Conservation (phyloP, 2,797 vertebrate genomes). For the Mormyrops attenuatus region DNA sequence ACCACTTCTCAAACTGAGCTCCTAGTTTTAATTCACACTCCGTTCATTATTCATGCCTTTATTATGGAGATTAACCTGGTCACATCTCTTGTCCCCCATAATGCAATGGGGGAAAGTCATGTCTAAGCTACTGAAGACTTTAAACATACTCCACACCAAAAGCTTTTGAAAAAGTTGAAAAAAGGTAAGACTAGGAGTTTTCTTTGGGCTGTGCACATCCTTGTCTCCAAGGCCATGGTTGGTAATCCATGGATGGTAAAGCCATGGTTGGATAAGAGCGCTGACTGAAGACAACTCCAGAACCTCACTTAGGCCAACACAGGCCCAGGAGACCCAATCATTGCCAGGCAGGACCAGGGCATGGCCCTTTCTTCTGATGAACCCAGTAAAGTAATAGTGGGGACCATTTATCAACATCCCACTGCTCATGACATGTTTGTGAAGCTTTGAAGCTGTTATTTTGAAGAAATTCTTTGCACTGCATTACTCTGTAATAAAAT, state of each 20-base stretch:
- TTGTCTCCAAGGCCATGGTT: background rate
- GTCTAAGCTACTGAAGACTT: background rate
- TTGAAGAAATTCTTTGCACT: background rate
- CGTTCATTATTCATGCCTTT: conserved; percentile 1
- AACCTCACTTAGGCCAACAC: background rate
- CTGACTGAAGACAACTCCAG: background rate
- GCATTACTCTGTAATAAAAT: background rate
- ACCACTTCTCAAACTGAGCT: background rate
- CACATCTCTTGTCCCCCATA: background rate
- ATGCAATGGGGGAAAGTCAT: background rate
- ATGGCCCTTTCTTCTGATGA: background rate
- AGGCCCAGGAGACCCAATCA: background rate
- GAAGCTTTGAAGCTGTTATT: background rate
- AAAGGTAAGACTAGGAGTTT: background rate
- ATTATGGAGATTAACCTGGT: background rate
- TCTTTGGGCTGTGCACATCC: background rate
- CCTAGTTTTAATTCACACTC: background rate
- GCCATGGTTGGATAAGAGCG: background rate
- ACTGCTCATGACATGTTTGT: background rate
- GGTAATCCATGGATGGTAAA: background rate
- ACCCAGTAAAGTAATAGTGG: background rate
- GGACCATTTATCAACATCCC: background rate
- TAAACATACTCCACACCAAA: background rate
- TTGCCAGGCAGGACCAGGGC: background rate
- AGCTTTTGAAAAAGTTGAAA: background rate